Evolutionary conservation across 1,140 invertebrate species (phyloP).

Genomic region (Pararge aegeria): DNA sequence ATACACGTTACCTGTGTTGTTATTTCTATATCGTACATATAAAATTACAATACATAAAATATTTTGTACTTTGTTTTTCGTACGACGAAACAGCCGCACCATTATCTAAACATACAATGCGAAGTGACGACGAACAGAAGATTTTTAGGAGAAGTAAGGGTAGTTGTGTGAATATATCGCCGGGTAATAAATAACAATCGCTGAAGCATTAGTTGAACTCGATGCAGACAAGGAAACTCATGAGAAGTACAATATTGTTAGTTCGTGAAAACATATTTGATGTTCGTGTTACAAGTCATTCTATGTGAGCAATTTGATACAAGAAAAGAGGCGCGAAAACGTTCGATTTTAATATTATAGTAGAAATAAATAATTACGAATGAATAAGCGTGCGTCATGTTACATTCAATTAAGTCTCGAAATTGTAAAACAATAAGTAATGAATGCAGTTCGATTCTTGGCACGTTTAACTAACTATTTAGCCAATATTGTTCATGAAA

Average conservation of each 20-base stretch:
- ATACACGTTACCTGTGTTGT: constrained; percentile 71
- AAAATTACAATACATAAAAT: constrained; percentile 78
- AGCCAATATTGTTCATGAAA: too few relatives aligned
- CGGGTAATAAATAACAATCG: constrained; percentile 19
- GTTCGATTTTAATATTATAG: not conserved
- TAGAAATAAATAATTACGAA: too few relatives aligned
- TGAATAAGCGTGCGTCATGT: too few relatives aligned
- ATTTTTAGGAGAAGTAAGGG: constrained; percentile 6
- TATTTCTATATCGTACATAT: constrained; percentile 72
- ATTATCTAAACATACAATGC: constrained; percentile 60
- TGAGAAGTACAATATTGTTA: constrained; percentile 78
- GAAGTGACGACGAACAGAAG: constrained; percentile 40
- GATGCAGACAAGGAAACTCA: constrained; percentile 49
- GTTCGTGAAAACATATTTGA: constrained; percentile 21
- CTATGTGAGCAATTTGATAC: constrained; percentile 2
- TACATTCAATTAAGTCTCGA: too few relatives aligned
- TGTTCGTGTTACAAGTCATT: constrained; percentile 1
- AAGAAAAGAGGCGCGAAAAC: not conserved
- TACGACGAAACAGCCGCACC: constrained; percentile 61
- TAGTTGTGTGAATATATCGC: constrained; percentile 13
- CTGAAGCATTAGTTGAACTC: constrained; percentile 28
- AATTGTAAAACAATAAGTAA: too few relatives aligned
- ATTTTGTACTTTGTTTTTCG: constrained; percentile 77
- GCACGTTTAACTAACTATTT: too few relatives aligned
- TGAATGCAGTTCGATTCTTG: too few relatives aligned